phyloP scores from a whole-genome alignment of 2,113 vertebrate genomes.

The Siphamia tubifer region DNA sequence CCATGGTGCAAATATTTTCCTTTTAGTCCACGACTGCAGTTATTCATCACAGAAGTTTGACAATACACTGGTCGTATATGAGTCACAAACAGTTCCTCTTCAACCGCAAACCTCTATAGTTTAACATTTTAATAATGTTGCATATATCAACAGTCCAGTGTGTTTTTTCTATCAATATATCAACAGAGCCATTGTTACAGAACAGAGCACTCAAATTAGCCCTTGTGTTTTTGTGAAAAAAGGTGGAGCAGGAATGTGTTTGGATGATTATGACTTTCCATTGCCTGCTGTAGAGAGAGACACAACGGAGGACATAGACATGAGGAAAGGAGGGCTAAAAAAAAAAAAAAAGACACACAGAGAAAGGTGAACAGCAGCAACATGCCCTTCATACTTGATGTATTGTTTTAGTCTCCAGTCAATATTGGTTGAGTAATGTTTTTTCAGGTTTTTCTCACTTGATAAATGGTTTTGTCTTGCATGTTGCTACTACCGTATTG shows the following conservation, averaged over 20 bases:
- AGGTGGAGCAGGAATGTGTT: slow-evolving; percentile 55
- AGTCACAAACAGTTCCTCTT: slow-evolving; percentile 9
- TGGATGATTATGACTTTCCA: slow-evolving; percentile 56
- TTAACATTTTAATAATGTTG: slow-evolving; percentile 43
- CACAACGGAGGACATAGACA: slow-evolving; percentile 2
- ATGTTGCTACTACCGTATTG: slow-evolving; percentile 31
- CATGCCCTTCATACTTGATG: slow-evolving; percentile 45
- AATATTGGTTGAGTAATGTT: slow-evolving; percentile 29
- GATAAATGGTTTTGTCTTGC: slow-evolving; percentile 54
- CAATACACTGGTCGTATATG: slow-evolving; percentile 17
- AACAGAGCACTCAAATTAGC: slow-evolving; percentile 6
- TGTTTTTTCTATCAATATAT: slow-evolving; percentile 47
- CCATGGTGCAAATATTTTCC: slow-evolving; percentile 67
- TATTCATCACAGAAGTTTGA: slow-evolving; percentile 49
- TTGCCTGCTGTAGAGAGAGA: slow-evolving; percentile 16
- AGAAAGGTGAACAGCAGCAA: slow-evolving; percentile 10
- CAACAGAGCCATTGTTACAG: slow-evolving; percentile 35
- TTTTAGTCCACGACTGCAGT: slow-evolving; percentile 41
- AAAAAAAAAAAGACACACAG: slow-evolving; percentile 8
- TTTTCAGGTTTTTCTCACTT: slow-evolving; percentile 22
- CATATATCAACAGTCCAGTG: slow-evolving; percentile 29
- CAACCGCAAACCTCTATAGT: slow-evolving; percentile 14
- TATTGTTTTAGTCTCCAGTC: slow-evolving; percentile 27
- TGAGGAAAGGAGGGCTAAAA: no score
- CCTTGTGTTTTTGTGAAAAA: not conserved